Percentiles rank a stretch among this genome's conserved stretches.
Conservation (phyloP, 2,797 vertebrate species). For the Cottoperca gobio region DNA sequence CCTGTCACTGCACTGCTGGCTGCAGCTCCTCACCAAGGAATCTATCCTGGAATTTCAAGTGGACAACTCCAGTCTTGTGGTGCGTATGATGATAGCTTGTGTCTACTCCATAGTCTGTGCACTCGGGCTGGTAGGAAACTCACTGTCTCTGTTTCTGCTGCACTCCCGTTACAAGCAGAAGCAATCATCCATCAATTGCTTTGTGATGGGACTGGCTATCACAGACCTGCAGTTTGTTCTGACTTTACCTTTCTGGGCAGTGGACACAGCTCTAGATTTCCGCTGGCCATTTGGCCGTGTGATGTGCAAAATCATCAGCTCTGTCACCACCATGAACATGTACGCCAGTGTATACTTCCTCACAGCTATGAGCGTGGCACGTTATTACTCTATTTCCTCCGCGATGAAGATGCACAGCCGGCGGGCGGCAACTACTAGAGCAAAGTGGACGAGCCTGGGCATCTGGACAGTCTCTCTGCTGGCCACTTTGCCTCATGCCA, state of each 20-base stretch:
- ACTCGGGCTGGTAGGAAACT: slow-evolving; percentile 86
- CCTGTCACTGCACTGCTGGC: slow-evolving; percentile 85
- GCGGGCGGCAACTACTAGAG: slow-evolving; percentile 67
- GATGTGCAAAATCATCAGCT: slow-evolving; percentile 87
- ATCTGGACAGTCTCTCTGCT: slow-evolving; percentile 83
- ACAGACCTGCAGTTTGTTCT: slow-evolving; percentile 86
- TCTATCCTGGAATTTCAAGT: slow-evolving; percentile 80
- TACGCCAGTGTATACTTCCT: slow-evolving; percentile 87
- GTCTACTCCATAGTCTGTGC: slow-evolving; percentile 87
- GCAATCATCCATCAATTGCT: slow-evolving; percentile 83
- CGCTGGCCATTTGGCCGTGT: slow-evolving; percentile 84
- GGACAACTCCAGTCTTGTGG: slow-evolving; percentile 79
- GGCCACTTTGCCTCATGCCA: slow-evolving; percentile 84
- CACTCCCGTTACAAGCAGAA: slow-evolving; percentile 85
- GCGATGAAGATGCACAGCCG: slow-evolving; percentile 86
- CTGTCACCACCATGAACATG: slow-evolving; percentile 88
- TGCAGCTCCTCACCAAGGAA: slow-evolving; percentile 83
- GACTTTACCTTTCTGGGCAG: slow-evolving; percentile 85
- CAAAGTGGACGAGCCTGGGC: slow-evolving; percentile 84
- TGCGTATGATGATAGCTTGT: slow-evolving; percentile 84
- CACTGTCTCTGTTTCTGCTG: slow-evolving; percentile 85
- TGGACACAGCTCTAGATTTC: slow-evolving; percentile 85
- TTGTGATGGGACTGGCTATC: slow-evolving; percentile 85
- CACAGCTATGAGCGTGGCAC: slow-evolving; percentile 84
- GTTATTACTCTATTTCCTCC: slow-evolving; percentile 83